These are phyloP conservation scores for Busarellus nigricollis DNA, from an alignment of 2,797 vertebrate genomes.

Conservation along the genomic window DNA sequence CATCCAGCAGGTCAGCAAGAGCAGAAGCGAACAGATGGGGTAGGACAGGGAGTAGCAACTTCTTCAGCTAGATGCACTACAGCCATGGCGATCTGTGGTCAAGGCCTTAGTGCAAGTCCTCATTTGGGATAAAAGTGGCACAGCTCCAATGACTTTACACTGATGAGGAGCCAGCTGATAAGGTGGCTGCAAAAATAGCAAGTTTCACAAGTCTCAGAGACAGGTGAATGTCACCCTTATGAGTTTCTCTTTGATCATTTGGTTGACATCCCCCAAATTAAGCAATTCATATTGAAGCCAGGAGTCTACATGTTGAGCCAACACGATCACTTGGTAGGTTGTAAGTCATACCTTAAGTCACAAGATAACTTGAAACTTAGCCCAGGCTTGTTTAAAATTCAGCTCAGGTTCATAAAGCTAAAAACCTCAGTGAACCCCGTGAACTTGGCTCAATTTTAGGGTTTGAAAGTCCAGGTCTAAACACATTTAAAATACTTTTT, in stretches of 20 bases:
- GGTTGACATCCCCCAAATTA: not conserved
- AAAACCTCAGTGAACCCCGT: not conserved
- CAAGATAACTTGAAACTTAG: slow-evolving; percentile 24
- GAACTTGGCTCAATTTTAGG: slow-evolving; percentile 32
- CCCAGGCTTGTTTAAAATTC: slow-evolving; percentile 30
- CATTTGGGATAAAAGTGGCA: not conserved
- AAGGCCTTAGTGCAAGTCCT: not conserved
- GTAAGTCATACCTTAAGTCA: slow-evolving; percentile 9
- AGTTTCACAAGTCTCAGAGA: not conserved
- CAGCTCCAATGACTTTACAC: not conserved
- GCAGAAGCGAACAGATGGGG: not conserved
- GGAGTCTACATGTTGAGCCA: not conserved
- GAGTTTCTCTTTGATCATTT: not conserved
- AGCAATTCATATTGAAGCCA: not conserved
- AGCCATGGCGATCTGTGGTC: not conserved
- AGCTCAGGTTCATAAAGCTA: not conserved
- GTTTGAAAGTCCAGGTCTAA: slow-evolving; percentile 9
- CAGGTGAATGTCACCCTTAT: not conserved
- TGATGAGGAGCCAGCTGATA: not conserved
- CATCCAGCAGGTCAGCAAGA: not conserved
- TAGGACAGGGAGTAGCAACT: not conserved
- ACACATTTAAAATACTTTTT: slow-evolving; percentile 30
- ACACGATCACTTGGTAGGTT: not conserved
- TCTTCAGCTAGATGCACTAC: not conserved
- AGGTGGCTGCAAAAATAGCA: not conserved